Percentiles rank a stretch among this genome's conserved stretches.
Evolutionary conservation across 2,888 invertebrate species (phyloP).

Genomic region (Seladonia tumulorum): DNA sequence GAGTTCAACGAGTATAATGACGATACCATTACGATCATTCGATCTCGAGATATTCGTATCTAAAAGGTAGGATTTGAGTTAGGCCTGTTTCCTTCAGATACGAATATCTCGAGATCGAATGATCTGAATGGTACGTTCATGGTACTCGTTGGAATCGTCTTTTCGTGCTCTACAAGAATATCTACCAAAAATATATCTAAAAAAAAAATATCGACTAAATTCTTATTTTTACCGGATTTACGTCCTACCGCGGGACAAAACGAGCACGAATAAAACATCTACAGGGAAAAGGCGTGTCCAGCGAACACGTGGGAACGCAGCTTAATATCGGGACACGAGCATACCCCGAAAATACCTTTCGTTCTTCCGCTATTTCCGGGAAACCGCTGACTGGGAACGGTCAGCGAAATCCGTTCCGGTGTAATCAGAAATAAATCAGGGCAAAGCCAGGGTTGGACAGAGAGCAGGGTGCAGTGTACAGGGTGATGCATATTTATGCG

Average conservation of each 20-base stretch:
- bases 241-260: not conserved
- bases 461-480: not conserved
- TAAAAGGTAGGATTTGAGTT: not conserved
- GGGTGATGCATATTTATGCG: conserved; percentile 77
- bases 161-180: not conserved
- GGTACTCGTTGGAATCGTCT: not conserved
- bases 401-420: conserved; percentile 62
- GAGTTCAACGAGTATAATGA: not conserved
- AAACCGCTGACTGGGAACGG: conserved; percentile 55
- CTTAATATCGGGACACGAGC: not conserved
- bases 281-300: conserved; percentile 7
- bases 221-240: not conserved
- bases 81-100: not conserved
- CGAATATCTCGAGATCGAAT: not conserved
- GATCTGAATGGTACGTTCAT: not conserved
- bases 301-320: not conserved
- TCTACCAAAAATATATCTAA: no score
- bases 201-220: not conserved
- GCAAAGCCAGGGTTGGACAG: conserved; percentile 48
- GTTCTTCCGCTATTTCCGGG: conserved; percentile 5
- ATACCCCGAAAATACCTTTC: not conserved
- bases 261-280: not conserved
- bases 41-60: not conserved
- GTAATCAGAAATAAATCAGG: conserved; percentile 78
- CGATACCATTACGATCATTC: not conserved